phyloP scores from a whole-genome alignment of 2,888 invertebrate species.

The Agrotis exclamationis region DNA sequence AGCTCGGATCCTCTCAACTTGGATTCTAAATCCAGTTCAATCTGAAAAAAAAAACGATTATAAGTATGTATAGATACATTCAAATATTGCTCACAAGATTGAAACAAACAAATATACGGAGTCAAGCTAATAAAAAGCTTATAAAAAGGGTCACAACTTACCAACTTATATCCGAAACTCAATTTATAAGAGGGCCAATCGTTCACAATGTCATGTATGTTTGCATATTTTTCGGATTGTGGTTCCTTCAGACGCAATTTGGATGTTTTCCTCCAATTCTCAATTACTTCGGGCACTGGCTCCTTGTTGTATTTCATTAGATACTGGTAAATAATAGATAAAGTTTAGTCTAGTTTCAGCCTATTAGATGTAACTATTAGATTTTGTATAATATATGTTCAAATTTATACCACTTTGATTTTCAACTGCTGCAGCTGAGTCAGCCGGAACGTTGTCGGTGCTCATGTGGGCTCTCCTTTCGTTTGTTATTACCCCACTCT shows the following conservation, averaged over 20 bases:
- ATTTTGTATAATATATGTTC: not conserved
- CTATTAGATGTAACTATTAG: not conserved
- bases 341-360: not conserved
- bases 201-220: not conserved
- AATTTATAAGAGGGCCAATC: conserved; percentile 5
- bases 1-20: conserved; percentile 20
- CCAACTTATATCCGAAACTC: conserved; percentile 2
- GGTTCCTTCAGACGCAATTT: conserved; percentile 6
- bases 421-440: not conserved
- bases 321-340: conserved; percentile 7
- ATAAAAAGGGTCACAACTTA: no score
- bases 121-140: not conserved
- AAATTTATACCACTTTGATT: conserved; percentile 2
- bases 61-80: not conserved
- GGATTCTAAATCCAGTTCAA: conserved; percentile 5
- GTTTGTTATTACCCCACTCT: no score
- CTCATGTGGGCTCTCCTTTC: not conserved
- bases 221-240: conserved; percentile 1
- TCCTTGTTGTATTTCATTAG: conserved; percentile 21
- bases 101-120: not conserved
- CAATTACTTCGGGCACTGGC: conserved; percentile 17
- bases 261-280: conserved; percentile 3
- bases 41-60: not conserved
- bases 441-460: not conserved
- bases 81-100: conserved; percentile 1